phyloP scores from a whole-genome alignment of 2,888 invertebrate species.

The Drosophila neutralis region DNA sequence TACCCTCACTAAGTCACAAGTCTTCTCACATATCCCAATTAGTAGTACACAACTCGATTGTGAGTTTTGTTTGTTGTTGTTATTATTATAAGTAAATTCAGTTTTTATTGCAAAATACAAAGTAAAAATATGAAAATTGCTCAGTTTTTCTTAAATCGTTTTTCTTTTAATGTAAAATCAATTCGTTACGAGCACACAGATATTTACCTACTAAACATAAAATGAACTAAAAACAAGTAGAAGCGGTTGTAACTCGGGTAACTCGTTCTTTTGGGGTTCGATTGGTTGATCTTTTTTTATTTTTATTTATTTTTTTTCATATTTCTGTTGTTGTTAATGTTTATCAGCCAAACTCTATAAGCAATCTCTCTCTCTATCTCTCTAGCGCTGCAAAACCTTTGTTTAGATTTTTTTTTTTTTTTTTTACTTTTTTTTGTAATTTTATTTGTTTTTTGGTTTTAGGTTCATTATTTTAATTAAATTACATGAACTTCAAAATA shows the following conservation, averaged over 20 bases:
- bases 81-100: slow-evolving; percentile 64
- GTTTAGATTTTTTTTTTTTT: slow-evolving; percentile 34
- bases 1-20: neutral
- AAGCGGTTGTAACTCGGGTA: slow-evolving; percentile 75
- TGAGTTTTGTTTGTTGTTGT: slow-evolving; percentile 30
- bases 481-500: slow-evolving; percentile 83
- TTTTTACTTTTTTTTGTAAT: slow-evolving; percentile 64
- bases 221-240: slow-evolving; percentile 80
- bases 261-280: slow-evolving; percentile 55
- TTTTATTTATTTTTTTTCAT: neutral
- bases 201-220: slow-evolving; percentile 80
- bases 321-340: slow-evolving; percentile 19
- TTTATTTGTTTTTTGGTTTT: slow-evolving; percentile 62
- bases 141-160: slow-evolving; percentile 67
- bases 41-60: slow-evolving; percentile 20
- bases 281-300: slow-evolving; percentile 32
- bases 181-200: slow-evolving; percentile 79
- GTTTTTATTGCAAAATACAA: slow-evolving; percentile 78
- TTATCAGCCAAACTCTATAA: slow-evolving; percentile 60
- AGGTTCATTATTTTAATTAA: slow-evolving; percentile 83
- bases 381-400: slow-evolving; percentile 50
- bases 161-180: slow-evolving; percentile 72
- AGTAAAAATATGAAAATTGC: slow-evolving; percentile 77
- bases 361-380: slow-evolving; percentile 41
- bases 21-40: slow-evolving; percentile 18